Evolutionary conservation across 2,797 vertebrate genomes (phyloP).

Genomic region (Semotilus atromaculatus): DNA sequence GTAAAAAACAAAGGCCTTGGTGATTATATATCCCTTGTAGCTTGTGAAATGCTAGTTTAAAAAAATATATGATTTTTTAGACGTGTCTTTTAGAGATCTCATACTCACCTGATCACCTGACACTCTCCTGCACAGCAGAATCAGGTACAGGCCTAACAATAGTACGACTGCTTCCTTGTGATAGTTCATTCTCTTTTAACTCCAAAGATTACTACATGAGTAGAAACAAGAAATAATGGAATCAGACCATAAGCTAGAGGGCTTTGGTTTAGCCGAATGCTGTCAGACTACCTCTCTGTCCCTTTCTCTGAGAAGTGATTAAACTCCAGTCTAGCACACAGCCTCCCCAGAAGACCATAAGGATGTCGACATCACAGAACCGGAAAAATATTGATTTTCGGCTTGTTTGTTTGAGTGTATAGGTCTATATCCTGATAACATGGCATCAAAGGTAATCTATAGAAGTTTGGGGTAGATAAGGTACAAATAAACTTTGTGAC

Average conservation of each 20-base stretch:
- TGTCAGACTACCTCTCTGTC: conserved; percentile 31
- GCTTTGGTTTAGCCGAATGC: background rate
- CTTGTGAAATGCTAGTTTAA: background rate
- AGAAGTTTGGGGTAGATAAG: background rate
- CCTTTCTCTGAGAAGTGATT: background rate
- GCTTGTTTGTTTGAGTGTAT: conserved; percentile 45
- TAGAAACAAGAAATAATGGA: conserved; percentile 1
- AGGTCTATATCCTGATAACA: background rate
- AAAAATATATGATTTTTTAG: background rate
- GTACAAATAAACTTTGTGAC: background rate
- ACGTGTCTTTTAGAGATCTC: background rate
- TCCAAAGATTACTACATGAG: conserved; percentile 9
- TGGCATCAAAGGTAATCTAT: background rate
- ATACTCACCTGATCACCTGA: conserved; percentile 46
- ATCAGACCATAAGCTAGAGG: background rate
- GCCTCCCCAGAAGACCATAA: conserved; percentile 64
- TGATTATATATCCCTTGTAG: background rate
- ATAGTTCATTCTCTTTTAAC: conserved; percentile 64
- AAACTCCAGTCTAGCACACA: conserved; percentile 30
- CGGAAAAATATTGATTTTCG: conserved; percentile 65
- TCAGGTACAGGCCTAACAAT: conserved; percentile 61
- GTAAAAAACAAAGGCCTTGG: background rate
- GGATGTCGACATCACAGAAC: conserved; percentile 43
- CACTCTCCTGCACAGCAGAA: conserved; percentile 53
- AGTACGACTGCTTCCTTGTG: conserved; percentile 61